Evolutionary conservation across 2,797 vertebrate genomes (phyloP), one percentile per base, ranked within the genome.

Genomic region (Tapirus indicus): DNA sequence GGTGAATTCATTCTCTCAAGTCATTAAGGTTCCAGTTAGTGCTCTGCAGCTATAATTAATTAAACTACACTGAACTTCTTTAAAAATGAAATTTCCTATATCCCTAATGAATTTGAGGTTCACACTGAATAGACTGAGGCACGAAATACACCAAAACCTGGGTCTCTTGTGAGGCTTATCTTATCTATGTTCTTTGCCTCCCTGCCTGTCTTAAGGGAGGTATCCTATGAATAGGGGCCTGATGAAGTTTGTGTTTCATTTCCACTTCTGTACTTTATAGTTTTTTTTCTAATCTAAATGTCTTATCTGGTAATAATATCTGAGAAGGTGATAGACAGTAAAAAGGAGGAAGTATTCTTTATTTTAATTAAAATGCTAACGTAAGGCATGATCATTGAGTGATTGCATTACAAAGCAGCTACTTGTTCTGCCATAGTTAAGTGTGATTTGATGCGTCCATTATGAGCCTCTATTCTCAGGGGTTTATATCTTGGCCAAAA

Each of bases 281-380:
- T 62, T 35, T 86, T 38, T 94, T 89, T 97, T 71, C 88, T 97
- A 84, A 83, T 96, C 94, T 96, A 92, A 98, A 72, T 56, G 47
- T 98, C 95, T 97, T 95, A 91, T 97, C 94, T 95, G 82, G 83
- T 90, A 97, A 83, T 85, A 88, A 96, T 95, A 97, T 98, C 85
- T 95, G 84, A 97, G 93, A 97, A 29, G 80, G 87, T 91, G 80
- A 84, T 69, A 96, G 92, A 56, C 86, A 92, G 72, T 94, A 95
- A 98, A 98, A 97, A 95, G 85, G 47, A 98, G 74, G 91, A 84
- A 97, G 58, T 94, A 97, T 97, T 97, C 97, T 98, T 98, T 98
- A 98, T 98, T 98, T 98, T 98, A 98, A 98, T 98, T 99, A 98
- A 98, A 98, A 98, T 98, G 95, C 84, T 98, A 98, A 92, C 95